Conservation (phyloP, 2,888 invertebrate genomes). For the Harpagoxenus sublaevis region DNA sequence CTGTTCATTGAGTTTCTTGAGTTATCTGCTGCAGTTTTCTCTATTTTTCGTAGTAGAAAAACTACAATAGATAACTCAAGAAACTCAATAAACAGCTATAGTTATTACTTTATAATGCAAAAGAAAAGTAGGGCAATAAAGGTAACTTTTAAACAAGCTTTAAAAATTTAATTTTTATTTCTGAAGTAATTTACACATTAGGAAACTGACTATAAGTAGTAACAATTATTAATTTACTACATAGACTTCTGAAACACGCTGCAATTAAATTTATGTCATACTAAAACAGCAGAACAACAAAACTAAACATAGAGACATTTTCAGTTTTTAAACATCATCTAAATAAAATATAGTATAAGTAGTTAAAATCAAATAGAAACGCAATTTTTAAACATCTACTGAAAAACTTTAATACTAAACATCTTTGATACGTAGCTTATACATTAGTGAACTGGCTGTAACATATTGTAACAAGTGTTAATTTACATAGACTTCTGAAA, state of each 20-base stretch:
- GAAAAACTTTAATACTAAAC: neutral
- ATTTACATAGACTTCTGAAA: slow-evolving; percentile 10
- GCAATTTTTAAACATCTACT: neutral
- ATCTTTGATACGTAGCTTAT: neutral
- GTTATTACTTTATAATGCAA: neutral
- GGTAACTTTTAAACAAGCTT: neutral
- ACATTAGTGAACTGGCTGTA: neutral
- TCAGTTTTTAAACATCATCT: slow-evolving; percentile 2
- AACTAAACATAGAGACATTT: neutral
- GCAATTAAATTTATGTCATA: neutral
- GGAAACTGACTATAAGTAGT: neutral
- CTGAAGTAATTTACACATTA: slow-evolving; percentile 1
- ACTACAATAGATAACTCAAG: too few relatives aligned
- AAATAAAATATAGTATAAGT: neutral
- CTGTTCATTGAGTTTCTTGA: too few relatives aligned
- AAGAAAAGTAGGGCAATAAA: neutral
- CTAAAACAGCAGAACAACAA: neutral
- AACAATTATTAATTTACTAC: slow-evolving; percentile 6
- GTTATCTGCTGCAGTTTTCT: too few relatives aligned
- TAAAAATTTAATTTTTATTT: slow-evolving; percentile 4
- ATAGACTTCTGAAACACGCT: neutral
- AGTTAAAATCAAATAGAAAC: neutral
- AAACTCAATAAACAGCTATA: too few relatives aligned
- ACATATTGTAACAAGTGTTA: neutral
- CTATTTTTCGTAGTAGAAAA: too few relatives aligned